Evolutionary conservation across 2,888 invertebrate species (phyloP).

Genomic region (Operophtera brumata): DNA sequence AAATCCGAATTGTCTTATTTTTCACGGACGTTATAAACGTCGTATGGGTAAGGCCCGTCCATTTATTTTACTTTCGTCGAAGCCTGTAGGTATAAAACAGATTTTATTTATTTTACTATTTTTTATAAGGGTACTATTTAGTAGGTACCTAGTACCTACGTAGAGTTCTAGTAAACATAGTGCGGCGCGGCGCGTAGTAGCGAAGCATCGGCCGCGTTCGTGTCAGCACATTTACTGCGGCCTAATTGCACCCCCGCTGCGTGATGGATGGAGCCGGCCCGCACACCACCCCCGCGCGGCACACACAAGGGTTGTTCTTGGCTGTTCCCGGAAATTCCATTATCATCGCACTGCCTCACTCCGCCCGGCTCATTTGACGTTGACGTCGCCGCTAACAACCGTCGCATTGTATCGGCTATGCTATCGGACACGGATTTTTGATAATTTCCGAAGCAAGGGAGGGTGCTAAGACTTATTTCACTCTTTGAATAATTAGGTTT

Average conservation of each 20-base stretch:
- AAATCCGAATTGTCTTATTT: no score
- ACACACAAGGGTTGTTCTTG: conserved; percentile 76
- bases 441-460: conserved; percentile 46
- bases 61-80: no score
- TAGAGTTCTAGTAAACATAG: conserved; percentile 26
- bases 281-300: conserved; percentile 51
- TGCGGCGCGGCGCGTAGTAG: conserved; percentile 30
- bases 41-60: no score
- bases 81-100: no score
- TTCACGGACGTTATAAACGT: no score
- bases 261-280: conserved; percentile 68
- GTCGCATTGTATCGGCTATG: conserved; percentile 35
- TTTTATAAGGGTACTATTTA: no score
- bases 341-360: conserved; percentile 57
- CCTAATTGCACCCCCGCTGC: conserved; percentile 64
- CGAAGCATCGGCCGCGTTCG: conserved; percentile 52
- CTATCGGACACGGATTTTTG: conserved; percentile 38
- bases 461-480: conserved; percentile 31
- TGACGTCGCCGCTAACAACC: conserved; percentile 57
- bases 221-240: conserved; percentile 76
- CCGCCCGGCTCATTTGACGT: conserved; percentile 60
- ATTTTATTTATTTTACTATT: no score
- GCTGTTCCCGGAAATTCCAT: conserved; percentile 78
- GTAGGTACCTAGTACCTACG: background rate
- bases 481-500: conserved; percentile 27